Base-by-base conservation (phyloP, 1,140 invertebrate species). In the Spodoptera litura region DNA sequence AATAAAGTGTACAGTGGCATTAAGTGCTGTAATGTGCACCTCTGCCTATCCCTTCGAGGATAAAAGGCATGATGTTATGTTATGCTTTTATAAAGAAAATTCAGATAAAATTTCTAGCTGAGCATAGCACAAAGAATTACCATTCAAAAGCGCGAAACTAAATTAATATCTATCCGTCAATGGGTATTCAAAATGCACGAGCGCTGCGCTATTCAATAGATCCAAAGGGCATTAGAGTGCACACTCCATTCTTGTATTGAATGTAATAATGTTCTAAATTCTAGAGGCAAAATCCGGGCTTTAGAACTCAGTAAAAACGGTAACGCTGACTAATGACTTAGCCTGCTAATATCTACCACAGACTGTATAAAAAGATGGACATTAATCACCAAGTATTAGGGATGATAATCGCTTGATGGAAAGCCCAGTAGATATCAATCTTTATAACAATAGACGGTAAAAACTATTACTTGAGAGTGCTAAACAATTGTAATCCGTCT, bases 181-280 rank as follows among this genome's bases (percentile, higher is more conserved):
- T 66, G 49, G 62, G n/a, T 20, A 66, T 66, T 49, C 35, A 66
- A 66, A 44, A 49, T 66, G 62, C 38, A 66, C 62, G 44, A 49
- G 12, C n/a, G 38, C 62, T 49, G 15, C 8, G 15, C 62, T 66
- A 20, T 66, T 66, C n/a, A 66, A 66, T 66, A 66, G 38, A 66
- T 20, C 62, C 38, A 66, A 49, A 49, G 20, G 15, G 62, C 49
- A 66, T 66, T 49, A 49, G 38, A 66, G 62, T 49, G 3, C 62
- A 9, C 15, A 66, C 62, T 66, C 62, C 11, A 51, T 49, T 66
- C 62, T n/a, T 66, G 62, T 49, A 25, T 49, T 44, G n/a, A 64
- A 20, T 64, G 61, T 44, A 64, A 44, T 64, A 44, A 64, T 64
- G 61, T 64, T 20, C 61, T 66, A 66, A 25, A 66, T 66, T 66